Base-by-base conservation (phyloP, 2,797 vertebrate genomes). In the Bradypodion ventrale region DNA sequence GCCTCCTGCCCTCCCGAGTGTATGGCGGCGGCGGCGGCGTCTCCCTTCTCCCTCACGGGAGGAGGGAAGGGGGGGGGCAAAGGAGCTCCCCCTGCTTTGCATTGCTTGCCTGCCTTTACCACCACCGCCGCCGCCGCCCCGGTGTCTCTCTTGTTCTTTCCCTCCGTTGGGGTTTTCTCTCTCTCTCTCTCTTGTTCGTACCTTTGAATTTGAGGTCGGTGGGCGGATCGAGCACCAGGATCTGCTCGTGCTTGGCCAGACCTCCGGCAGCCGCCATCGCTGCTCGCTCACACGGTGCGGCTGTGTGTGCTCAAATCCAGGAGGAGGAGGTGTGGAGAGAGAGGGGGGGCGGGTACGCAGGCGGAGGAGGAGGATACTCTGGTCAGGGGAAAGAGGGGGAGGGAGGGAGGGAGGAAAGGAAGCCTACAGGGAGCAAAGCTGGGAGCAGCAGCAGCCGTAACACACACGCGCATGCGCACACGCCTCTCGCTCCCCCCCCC, bases 161-260 rank as follows among this genome's bases (percentile, higher is more conserved):
- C 86, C 95, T 40, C 13, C 40, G 60, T 29, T n/a, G n/a, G n/a
- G 7, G 37, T 6, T 15, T 2, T 56, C 25, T 13, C 19, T 16
- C 37, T 37, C 52, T n/a, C 23, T 16, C 56, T 37, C 63, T 29
- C n/a, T n/a, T n/a, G n/a, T n/a, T n/a, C 29, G 94, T 96, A 98
- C 98, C 98, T 99, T 97, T 99, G 92, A 99, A 99, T 96, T 93
- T 98, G 94, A 99, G 98, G 95, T 99, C 98, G 93, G 88, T 94
- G 82, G 98, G 96, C 89, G 98, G 98, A 92, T 99, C 98, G 42
- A 93, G 92, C 75, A 93, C 92, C 72, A 93, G 63, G 86, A 93
- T 93, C 90, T 93, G 92, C 80, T 93, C 92, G 87, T 92, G 92
- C 90, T 93, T 93, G 25, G 87, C 82, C 82, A 93, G 87, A 87